These are phyloP conservation scores for Biston betularia DNA, from an alignment of 2,888 invertebrate genomes.

Conservation along the genomic window DNA sequence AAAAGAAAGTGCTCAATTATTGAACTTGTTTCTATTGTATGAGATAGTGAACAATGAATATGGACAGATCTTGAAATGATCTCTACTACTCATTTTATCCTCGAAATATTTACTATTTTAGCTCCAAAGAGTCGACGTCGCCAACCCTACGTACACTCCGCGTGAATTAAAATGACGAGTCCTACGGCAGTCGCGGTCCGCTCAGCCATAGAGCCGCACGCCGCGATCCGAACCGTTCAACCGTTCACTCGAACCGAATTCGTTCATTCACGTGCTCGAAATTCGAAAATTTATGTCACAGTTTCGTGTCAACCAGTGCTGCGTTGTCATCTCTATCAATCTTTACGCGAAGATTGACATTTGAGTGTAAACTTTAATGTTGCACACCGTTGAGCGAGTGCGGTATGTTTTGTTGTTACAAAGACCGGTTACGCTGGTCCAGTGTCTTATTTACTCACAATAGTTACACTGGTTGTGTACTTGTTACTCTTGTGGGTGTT, in stretches of 20 bases:
- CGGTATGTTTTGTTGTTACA: conserved; percentile 49
- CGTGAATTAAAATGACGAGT: conserved; percentile 32
- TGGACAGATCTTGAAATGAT: too few species aligned
- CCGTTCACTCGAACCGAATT: conserved; percentile 27
- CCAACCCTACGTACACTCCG: conserved; percentile 29
- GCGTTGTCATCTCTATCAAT: conserved; percentile 29
- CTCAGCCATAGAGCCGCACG: conserved; percentile 54
- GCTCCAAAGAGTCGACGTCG: neutral
- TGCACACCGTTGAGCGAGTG: conserved; percentile 34
- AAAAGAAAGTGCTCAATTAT: too few species aligned
- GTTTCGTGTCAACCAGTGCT: conserved; percentile 32
- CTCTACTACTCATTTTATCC: neutral
- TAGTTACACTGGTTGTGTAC: conserved; percentile 24
- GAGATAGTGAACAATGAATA: too few species aligned
- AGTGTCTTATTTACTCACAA: conserved; percentile 29
- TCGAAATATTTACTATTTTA: neutral
- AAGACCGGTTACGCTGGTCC: conserved; percentile 54
- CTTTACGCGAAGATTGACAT: conserved; percentile 38
- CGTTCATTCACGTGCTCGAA: conserved; percentile 44
- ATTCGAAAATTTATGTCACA: conserved; percentile 45
- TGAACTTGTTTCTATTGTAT: too few species aligned
- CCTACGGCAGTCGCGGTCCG: conserved; percentile 50
- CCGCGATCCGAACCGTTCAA: conserved; percentile 36
- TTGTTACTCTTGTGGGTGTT: conserved; percentile 20
- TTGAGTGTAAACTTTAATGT: conserved; percentile 40